phyloP scores from a whole-genome alignment of 2,888 invertebrate genomes.

The Stenchaetothrips biformis region DNA sequence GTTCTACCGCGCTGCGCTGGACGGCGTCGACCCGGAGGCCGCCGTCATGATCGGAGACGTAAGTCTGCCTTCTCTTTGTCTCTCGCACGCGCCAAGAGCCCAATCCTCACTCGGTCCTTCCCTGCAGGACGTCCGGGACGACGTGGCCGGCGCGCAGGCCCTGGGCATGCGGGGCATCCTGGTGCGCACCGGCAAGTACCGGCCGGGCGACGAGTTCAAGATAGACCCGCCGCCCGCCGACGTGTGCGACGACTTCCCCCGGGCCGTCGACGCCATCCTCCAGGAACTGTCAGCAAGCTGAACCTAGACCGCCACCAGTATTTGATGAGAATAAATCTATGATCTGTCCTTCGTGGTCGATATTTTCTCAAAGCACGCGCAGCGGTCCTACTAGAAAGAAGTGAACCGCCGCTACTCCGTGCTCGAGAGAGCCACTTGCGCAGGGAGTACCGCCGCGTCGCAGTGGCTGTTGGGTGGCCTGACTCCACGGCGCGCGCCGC shows the following conservation, averaged over 20 bases:
- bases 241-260: slow-evolving; percentile 55
- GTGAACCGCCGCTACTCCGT: no score
- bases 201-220: slow-evolving; percentile 57
- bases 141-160: slow-evolving; percentile 67
- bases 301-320: no score
- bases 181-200: slow-evolving; percentile 76
- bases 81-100: no score
- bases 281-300: not conserved
- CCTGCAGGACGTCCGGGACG: slow-evolving; percentile 69
- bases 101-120: slow-evolving; percentile 11
- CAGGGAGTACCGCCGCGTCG: not conserved
- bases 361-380: no score
- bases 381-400: no score
- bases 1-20: slow-evolving; percentile 59
- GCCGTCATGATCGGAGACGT: slow-evolving; percentile 82
- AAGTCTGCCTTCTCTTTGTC: slow-evolving; percentile 40
- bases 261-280: slow-evolving; percentile 58
- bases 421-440: no score
- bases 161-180: slow-evolving; percentile 67
- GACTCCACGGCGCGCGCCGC: not conserved
- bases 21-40: slow-evolving; percentile 50
- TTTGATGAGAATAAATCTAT: no score
- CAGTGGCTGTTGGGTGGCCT: not conserved
- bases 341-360: no score
- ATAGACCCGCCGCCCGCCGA: slow-evolving; percentile 54